Evolutionary conservation across 2,888 invertebrate genomes (phyloP).

Genomic region (Chesias legatella): DNA sequence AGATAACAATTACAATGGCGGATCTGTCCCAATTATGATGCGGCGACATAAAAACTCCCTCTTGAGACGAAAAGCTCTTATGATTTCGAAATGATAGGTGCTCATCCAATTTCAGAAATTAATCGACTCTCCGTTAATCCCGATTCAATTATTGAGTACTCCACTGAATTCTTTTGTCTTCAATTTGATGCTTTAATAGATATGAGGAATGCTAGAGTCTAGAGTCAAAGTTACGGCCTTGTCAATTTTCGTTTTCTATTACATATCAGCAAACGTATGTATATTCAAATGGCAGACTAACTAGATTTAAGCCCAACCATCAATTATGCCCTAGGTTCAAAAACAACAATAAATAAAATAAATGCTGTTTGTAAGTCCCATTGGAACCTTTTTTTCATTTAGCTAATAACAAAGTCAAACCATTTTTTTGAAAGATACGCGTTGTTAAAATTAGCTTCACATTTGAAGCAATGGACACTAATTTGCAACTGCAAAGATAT

Average conservation of each 20-base stretch:
- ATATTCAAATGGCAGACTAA: too few relatives aligned
- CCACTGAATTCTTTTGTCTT: constrained; percentile 9
- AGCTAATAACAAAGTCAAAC: too few relatives aligned
- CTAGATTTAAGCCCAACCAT: too few relatives aligned
- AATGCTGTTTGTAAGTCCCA: too few relatives aligned
- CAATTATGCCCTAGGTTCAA: too few relatives aligned
- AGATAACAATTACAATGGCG: constrained; percentile 21
- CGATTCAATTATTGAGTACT: constrained; percentile 8
- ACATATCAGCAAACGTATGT: too few relatives aligned
- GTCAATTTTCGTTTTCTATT: constrained; percentile 2
- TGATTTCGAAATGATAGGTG: constrained; percentile 11
- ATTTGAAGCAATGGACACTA: too few relatives aligned
- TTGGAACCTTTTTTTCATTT: too few relatives aligned
- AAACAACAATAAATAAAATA: too few relatives aligned
- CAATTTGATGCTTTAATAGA: constrained; percentile 9
- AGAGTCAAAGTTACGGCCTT: background rate
- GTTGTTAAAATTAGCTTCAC: too few relatives aligned
- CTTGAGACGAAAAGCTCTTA: constrained; percentile 16
- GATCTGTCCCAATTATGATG: constrained; percentile 24
- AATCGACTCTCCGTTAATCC: constrained; percentile 8
- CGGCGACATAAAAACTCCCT: constrained; percentile 15
- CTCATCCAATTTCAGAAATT: constrained; percentile 15
- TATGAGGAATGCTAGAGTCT: constrained; percentile 1
- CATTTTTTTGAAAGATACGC: too few relatives aligned
- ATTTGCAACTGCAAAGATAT: too few relatives aligned